Conservation (phyloP, 2,888 invertebrate genomes). For the Nasonia oneida region DNA sequence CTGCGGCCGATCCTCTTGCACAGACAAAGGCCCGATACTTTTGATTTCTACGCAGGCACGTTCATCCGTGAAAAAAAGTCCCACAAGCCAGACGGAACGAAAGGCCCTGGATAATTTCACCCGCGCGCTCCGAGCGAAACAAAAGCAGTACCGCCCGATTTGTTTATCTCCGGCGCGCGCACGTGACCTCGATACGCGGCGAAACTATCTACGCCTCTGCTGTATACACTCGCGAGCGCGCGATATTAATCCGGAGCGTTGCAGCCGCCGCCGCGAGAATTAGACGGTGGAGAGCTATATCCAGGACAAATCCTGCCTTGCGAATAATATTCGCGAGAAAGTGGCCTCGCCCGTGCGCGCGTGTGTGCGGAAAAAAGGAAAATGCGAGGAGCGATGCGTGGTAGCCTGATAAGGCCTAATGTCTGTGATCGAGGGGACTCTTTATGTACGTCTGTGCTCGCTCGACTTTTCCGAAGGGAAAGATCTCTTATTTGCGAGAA, state of each 20-base stretch:
- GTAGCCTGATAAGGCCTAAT: slow-evolving; percentile 33
- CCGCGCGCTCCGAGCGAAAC: neutral
- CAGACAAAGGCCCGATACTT: slow-evolving; percentile 21
- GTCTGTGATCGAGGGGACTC: slow-evolving; percentile 16
- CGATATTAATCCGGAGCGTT: slow-evolving; percentile 67
- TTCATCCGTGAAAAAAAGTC: slow-evolving; percentile 12
- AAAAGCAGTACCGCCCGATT: slow-evolving; percentile 45
- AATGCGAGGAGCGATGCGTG: neutral
- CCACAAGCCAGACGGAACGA: slow-evolving; percentile 8
- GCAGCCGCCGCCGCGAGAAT: slow-evolving; percentile 25
- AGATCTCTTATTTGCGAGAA: neutral
- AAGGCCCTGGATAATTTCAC: slow-evolving; percentile 2
- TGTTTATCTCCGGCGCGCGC: slow-evolving; percentile 57
- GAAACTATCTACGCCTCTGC: slow-evolving; percentile 56
- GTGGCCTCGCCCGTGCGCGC: slow-evolving; percentile 29
- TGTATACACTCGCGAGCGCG: slow-evolving; percentile 40
- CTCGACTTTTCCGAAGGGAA: neutral
- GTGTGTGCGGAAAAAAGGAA: slow-evolving; percentile 8
- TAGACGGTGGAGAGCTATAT: slow-evolving; percentile 42
- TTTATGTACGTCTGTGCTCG: neutral
- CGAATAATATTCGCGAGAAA: slow-evolving; percentile 48
- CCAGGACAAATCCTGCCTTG: slow-evolving; percentile 50
- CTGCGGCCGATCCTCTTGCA: neutral
- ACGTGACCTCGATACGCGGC: slow-evolving; percentile 58
- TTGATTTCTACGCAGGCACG: slow-evolving; percentile 45